Conservation (phyloP, 2,888 invertebrate species). For the Margaritifera margaritifera region DNA sequence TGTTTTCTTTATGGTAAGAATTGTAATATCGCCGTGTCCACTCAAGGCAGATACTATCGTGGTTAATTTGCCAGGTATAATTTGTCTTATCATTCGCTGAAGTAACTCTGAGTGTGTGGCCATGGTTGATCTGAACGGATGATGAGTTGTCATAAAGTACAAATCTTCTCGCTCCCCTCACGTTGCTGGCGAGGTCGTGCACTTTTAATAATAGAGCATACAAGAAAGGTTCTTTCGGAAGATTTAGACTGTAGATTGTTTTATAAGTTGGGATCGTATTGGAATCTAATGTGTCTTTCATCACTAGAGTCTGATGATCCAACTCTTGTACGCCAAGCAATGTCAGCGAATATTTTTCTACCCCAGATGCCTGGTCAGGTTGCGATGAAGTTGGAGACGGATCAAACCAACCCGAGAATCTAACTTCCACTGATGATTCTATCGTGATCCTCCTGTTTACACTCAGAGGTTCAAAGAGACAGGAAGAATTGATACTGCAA, state of each 20-base stretch:
- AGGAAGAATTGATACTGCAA: conserved; percentile 15
- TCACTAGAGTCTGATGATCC: background rate
- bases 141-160: conserved; percentile 40
- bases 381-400: conserved; percentile 26
- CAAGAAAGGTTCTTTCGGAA: conserved; percentile 14
- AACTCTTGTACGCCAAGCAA: conserved; percentile 15
- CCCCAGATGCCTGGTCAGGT: conserved; percentile 26
- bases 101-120: conserved; percentile 9
- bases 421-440: conserved; percentile 12
- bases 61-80: conserved; percentile 39
- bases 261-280: background rate
- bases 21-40: conserved; percentile 44
- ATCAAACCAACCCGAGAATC: conserved; percentile 35
- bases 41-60: conserved; percentile 25
- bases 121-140: conserved; percentile 6
- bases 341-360: conserved; percentile 25
- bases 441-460: conserved; percentile 22
- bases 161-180: conserved; percentile 30
- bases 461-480: conserved; percentile 24
- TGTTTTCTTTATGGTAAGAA: conserved; percentile 16
- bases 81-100: conserved; percentile 28
- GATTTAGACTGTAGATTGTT: background rate
- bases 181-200: conserved; percentile 39
- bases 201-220: conserved; percentile 37
- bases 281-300: background rate